Evolutionary conservation across 2,797 vertebrate genomes (phyloP).

Genomic region (Lagorchestes hirsutus): DNA sequence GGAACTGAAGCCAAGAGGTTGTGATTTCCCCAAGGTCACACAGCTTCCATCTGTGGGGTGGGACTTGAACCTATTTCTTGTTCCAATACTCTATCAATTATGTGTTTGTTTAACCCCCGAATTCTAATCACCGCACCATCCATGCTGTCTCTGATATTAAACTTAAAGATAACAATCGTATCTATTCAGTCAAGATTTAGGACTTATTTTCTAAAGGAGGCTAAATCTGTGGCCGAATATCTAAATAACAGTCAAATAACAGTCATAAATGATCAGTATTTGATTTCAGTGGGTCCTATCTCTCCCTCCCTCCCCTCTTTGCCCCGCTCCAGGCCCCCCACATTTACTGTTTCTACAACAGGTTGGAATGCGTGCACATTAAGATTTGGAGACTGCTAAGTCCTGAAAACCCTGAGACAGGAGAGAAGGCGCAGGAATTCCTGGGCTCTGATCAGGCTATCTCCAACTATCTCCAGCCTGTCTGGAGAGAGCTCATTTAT

Average conservation of each 20-base stretch:
- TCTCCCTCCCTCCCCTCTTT: background rate
- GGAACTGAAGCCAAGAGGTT: background rate
- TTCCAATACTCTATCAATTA: background rate
- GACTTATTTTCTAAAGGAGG: background rate
- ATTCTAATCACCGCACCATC: background rate
- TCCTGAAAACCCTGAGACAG: background rate
- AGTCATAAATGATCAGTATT: slow-evolving; percentile 3
- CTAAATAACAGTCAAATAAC: slow-evolving; percentile 3
- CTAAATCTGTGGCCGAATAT: slow-evolving; percentile 16
- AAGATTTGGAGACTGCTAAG: background rate
- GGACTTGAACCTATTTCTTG: background rate
- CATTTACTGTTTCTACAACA: background rate
- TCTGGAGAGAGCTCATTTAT: background rate
- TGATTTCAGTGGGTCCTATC: background rate
- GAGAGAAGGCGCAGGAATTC: background rate
- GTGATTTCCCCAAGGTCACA: background rate
- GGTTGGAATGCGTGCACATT: background rate
- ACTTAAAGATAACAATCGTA: background rate
- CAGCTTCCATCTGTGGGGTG: background rate
- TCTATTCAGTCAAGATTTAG: slow-evolving; percentile 36
- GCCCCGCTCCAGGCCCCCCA: background rate
- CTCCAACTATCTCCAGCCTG: background rate
- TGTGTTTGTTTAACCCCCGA: background rate
- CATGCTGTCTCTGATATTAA: background rate
- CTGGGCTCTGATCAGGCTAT: background rate